phyloP scores from a whole-genome alignment of 2,888 invertebrate species.

The Dasypogon diadema region DNA sequence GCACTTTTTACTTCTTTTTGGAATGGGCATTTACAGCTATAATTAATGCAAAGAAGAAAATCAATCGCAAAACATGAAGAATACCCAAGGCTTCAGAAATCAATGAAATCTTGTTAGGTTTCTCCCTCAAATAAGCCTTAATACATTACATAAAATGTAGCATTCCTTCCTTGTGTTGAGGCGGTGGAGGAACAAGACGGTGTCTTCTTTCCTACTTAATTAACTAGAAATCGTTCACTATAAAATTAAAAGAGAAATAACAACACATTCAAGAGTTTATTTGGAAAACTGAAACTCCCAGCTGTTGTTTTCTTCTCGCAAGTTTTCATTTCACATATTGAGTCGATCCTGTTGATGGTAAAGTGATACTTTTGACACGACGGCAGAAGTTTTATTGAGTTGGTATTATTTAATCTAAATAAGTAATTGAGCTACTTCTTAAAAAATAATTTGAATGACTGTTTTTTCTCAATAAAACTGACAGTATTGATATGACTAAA shows the following conservation, averaged over 20 bases:
- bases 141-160: background rate
- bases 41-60: background rate
- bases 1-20: too few relatives aligned
- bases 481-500: too few relatives aligned
- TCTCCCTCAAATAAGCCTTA: background rate
- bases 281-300: background rate
- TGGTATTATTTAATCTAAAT: too few relatives aligned
- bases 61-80: background rate
- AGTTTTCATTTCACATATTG: background rate
- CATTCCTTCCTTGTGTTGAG: background rate
- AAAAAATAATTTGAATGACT: too few relatives aligned
- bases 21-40: background rate
- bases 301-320: background rate
- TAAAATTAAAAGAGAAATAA: background rate
- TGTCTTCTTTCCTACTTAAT: slow-evolving; percentile 1
- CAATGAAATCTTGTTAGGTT: slow-evolving; percentile 13
- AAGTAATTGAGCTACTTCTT: too few relatives aligned
- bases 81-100: slow-evolving; percentile 3
- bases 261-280: background rate
- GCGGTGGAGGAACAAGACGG: background rate
- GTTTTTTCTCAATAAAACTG: too few relatives aligned
- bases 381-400: background rate
- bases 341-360: background rate
- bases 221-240: background rate
- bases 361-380: background rate